Evolutionary conservation across 2,888 invertebrate species (phyloP), one percentile per base, ranked within the genome.

Genomic region (Xestia c-nigrum): DNA sequence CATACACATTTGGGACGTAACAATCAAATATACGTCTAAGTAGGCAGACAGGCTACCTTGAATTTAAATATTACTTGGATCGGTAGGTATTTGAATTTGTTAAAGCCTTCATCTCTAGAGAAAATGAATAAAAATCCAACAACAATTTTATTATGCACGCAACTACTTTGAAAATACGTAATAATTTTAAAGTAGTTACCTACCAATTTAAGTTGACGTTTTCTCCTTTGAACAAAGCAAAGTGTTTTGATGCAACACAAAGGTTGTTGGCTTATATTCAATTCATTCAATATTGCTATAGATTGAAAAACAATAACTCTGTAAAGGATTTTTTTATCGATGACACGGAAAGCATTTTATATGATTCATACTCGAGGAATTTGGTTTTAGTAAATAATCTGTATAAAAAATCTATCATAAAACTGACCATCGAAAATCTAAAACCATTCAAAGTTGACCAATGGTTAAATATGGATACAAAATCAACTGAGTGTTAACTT

Each of bases 61-160:
- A 78, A 64, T 64, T 24, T 50, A 69, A 43, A 70, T 50, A 38
- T 43, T 24, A 38, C 5, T 12, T 24, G 21, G 21, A 47, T 47
- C 38, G 52, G 5, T 77, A 21, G 52, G 5, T 77, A 21, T 63
- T 52, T 40, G 19, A 64, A 78, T 69, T 69, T 47, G 6, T 14
- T 46, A 52, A 40, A 12, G 16, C 24, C 63, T 24, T 40, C 0
- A 47, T 31, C 21, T 14, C 78, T n/a, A 40, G 24, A 46, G 31
- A 61, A 61, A 10, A 38, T 73, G 21, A 63, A 55, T 46, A 55
- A 38, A 55, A 73, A 43, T 5, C 5, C 10, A 46, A 46, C 31
- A 31, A 31, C 19, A 63, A 52, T 50, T 21, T n/a, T 50, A 31
- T 1, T 50, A 43, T 68, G 24, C 10, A 66, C 14, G 14, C 21